Percentiles rank a stretch among this genome's conserved stretches.
Conservation (phyloP, 1,140 invertebrate genomes). For the Drosophila eugracilis region DNA sequence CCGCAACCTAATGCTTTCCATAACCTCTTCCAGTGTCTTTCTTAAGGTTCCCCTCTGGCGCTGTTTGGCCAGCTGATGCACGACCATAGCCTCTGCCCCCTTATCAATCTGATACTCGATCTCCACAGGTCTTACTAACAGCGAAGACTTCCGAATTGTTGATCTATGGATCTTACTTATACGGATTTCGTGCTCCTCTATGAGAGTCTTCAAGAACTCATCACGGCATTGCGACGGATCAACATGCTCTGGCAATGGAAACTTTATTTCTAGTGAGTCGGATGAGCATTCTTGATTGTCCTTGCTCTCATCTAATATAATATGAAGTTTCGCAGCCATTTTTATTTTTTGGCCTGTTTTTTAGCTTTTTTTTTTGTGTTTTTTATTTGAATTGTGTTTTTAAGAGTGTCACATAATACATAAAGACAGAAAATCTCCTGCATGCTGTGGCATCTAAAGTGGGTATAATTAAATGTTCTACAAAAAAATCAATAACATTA, state of each 20-base stretch:
- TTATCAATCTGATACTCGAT: not conserved
- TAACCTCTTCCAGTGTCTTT: not conserved
- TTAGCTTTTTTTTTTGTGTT: not conserved
- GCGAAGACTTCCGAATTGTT: rapidly evolving
- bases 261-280: not conserved
- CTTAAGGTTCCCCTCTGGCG: not conserved
- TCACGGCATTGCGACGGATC: slow-evolving; percentile 52
- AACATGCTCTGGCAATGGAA: slow-evolving; percentile 41
- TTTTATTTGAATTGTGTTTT: not conserved
- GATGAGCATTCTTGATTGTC: not conserved
- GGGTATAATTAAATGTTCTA: no score
- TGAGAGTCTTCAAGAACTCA: slow-evolving; percentile 17
- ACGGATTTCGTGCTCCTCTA: not conserved
- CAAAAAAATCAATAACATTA: no score
- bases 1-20: no score
- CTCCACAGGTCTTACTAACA: not conserved
- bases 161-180: not conserved
- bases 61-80: not conserved
- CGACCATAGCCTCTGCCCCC: slow-evolving; percentile 18
- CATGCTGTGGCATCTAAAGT: no score
- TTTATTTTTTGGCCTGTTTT: not conserved
- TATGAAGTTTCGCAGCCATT: not conserved
- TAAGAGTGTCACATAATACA: not conserved
- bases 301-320: not conserved
- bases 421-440: not conserved